Evolutionary conservation across 2,797 vertebrate species (phyloP), one percentile per base, ranked within the genome.

Genomic region (Picus viridis): DNA sequence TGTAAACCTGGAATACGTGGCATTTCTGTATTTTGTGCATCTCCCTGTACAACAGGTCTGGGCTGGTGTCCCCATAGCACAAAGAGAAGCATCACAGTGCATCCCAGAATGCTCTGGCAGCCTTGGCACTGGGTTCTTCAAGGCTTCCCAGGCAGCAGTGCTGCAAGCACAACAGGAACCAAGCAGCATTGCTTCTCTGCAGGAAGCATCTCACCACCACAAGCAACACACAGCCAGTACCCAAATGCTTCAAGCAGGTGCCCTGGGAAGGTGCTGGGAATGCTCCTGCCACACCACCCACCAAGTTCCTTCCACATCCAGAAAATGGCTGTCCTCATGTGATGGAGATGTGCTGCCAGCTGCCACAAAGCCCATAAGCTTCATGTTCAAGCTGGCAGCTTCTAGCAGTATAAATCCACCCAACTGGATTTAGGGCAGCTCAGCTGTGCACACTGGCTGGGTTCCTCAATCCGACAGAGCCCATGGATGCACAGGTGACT

Each of bases 301-400:
- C 27, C 27, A 68, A 43, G 4, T 0, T 43, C 34, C 39, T 34
- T 69, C 61, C 1, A 0, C 23, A 54, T 39, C 43, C 8, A 17
- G n/a, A 58, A 24, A 9, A 7, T 1, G 14, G 41, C 41, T 73
- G 65, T 41, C 18, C 41, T 32, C 7, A 5, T 13, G 4, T 1
- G 1, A 5, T 4, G 19, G 0, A 0, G 29, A 69, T 4, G 8
- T 34, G 59, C 15, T 70, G 32, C 29, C 23, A 39, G 39, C 39
- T 39, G 36, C 36, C 36, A 36, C 36, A 43, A 71, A 47, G 1
- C 13, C 3, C 10, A 22, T 7, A 18, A 65, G 29, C 39, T 79
- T 61, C 1, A 0, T 23, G 49, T 54, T 54, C 30, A 57, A 16
- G 6, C 59, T 57, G 51, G 15, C 41, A 82, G 19, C 51, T 63